Evolutionary conservation across 2,888 invertebrate species (phyloP).

Genomic region (Patella pellucida): DNA sequence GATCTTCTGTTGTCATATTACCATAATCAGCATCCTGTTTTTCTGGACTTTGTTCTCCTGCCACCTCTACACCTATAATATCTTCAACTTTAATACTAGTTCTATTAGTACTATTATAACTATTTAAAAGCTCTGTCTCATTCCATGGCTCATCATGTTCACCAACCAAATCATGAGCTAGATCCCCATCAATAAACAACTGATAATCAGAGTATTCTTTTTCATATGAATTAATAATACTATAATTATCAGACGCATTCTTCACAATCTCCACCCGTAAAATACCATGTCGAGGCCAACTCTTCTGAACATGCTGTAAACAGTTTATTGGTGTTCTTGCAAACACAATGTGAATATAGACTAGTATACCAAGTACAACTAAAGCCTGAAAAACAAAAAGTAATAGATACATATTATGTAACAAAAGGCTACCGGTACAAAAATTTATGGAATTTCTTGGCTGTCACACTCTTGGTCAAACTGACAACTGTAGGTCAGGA

Average conservation of each 20-base stretch:
- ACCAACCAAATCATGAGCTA: not conserved
- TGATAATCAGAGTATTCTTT: constrained; percentile 75
- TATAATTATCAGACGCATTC: constrained; percentile 78
- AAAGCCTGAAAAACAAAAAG: constrained; percentile 76
- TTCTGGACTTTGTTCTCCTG: constrained; percentile 8
- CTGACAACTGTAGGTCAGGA: too few relatives aligned
- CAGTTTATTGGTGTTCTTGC: constrained; percentile 94
- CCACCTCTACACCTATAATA: constrained; percentile 11
- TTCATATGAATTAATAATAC: constrained; percentile 85
- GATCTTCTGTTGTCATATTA: constrained; percentile 13
- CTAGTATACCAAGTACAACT: constrained; percentile 88
- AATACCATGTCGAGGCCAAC: constrained; percentile 96
- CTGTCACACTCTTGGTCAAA: too few relatives aligned
- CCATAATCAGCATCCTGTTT: constrained; percentile 12
- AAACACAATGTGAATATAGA: constrained; percentile 95
- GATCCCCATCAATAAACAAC: constrained; percentile 8
- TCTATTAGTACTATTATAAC: constrained; percentile 3
- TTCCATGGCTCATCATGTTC: not conserved
- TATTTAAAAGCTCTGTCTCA: constrained; percentile 7
- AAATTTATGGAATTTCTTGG: too few relatives aligned
- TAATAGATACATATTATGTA: not conserved
- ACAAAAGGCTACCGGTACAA: not conserved
- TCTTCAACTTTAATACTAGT: constrained; percentile 11
- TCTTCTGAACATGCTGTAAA: constrained; percentile 83
- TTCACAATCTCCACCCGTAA: constrained; percentile 86